Percentiles rank a stretch among this genome's conserved stretches.
Evolutionary conservation across 2,113 vertebrate species (phyloP).

Genomic region (Rutilus rutilus): DNA sequence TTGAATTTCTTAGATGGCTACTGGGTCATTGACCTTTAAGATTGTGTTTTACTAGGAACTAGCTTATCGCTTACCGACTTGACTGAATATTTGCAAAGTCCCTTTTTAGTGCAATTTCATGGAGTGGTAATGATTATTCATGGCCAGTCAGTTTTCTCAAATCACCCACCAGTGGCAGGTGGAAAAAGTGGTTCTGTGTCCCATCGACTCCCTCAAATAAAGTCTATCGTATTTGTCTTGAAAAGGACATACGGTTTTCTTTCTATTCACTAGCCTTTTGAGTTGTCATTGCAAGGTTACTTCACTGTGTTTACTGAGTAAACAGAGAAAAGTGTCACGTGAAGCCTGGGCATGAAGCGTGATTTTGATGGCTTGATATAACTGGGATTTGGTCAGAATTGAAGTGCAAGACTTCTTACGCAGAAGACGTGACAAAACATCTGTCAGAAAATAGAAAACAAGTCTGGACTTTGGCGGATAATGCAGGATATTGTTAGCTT

Average conservation of each 20-base stretch:
- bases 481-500: neutral
- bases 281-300: neutral
- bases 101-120: neutral
- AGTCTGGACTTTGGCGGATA: neutral
- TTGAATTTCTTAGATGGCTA: neutral
- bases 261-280: neutral
- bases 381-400: neutral
- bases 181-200: neutral
- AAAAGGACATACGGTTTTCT: neutral
- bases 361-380: neutral
- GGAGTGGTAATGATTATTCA: neutral
- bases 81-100: neutral
- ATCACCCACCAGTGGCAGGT: neutral
- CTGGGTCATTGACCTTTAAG: conserved; percentile 4
- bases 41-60: neutral
- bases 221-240: neutral
- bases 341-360: neutral
- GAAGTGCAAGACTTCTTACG: neutral
- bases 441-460: conserved; percentile 3
- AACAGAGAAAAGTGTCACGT: neutral
- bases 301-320: neutral
- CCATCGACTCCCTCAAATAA: neutral
- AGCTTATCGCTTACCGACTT: neutral
- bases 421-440: neutral
- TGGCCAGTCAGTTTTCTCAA: neutral